Evolutionary conservation across 2,888 invertebrate genomes (phyloP).

Genomic region (Parnassius apollo): DNA sequence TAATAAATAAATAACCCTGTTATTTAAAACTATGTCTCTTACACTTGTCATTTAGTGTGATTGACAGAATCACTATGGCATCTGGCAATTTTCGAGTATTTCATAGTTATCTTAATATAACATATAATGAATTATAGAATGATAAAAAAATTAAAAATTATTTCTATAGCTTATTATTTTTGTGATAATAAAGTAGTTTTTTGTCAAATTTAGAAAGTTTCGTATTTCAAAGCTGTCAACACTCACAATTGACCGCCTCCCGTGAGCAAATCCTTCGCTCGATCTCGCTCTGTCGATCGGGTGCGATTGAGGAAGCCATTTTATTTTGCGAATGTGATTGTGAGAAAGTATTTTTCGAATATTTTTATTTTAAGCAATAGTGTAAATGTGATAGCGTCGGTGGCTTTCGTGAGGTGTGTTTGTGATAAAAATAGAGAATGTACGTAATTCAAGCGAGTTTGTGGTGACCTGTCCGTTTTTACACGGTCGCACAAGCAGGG

Average conservation of each 20-base stretch:
- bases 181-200: neutral
- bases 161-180: no score
- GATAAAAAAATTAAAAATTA: no score
- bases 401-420: conserved; percentile 72
- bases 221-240: conserved; percentile 47
- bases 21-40: no score
- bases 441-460: conserved; percentile 71
- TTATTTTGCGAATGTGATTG: conserved; percentile 70
- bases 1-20: no score
- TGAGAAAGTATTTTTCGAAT: conserved; percentile 65
- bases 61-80: no score
- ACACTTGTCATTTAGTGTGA: no score
- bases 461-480: conserved; percentile 77
- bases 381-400: conserved; percentile 69
- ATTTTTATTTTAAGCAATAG: conserved; percentile 53
- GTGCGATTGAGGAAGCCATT: conserved; percentile 78
- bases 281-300: conserved; percentile 76
- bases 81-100: no score
- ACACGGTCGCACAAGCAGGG: conserved; percentile 72
- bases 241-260: conserved; percentile 70
- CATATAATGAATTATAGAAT: no score
- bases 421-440: conserved; percentile 67
- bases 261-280: conserved; percentile 66
- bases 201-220: conserved; percentile 30
- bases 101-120: no score